A percentile compares a stretch with the other conserved stretches of the same genome.
These are phyloP conservation scores for Rattus rattus DNA, from an alignment of 2,113 vertebrate species.

Conservation along the genomic window DNA sequence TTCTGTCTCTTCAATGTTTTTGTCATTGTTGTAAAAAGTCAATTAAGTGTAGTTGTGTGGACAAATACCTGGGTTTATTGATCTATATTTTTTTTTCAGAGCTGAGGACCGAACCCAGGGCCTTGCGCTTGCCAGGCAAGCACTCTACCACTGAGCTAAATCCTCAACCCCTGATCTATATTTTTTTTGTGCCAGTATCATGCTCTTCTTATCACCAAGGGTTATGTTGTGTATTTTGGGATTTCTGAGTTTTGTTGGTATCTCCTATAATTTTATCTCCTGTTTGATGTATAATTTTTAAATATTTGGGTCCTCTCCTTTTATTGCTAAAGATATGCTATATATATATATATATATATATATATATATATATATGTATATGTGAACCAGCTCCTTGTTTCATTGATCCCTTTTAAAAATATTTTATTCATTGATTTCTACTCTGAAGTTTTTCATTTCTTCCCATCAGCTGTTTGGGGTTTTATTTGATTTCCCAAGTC, in stretches of 20 bases:
- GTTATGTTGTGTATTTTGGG: background rate
- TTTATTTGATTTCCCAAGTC: background rate
- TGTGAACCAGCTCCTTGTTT: background rate
- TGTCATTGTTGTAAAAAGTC: background rate
- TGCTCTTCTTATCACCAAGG: background rate
- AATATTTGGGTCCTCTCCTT: background rate
- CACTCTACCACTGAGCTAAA: too few relatives aligned
- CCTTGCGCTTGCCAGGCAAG: too few relatives aligned
- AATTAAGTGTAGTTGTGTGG: background rate
- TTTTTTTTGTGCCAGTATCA: background rate
- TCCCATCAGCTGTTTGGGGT: background rate
- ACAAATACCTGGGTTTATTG: background rate
- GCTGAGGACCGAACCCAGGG: too few relatives aligned
- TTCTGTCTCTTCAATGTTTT: background rate
- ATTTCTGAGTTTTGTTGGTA: background rate
- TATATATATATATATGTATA: too few relatives aligned
- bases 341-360: too few relatives aligned
- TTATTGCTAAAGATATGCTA: background rate
- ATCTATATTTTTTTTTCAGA: too few relatives aligned
- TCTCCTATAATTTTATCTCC: background rate
- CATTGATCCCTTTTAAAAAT: background rate
- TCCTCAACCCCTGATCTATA: too few relatives aligned
- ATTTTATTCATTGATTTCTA: background rate
- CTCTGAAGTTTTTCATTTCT: background rate
- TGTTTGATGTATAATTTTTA: background rate